Conservation (phyloP, 1,140 invertebrate genomes). For the Meteorus sp. region DNA sequence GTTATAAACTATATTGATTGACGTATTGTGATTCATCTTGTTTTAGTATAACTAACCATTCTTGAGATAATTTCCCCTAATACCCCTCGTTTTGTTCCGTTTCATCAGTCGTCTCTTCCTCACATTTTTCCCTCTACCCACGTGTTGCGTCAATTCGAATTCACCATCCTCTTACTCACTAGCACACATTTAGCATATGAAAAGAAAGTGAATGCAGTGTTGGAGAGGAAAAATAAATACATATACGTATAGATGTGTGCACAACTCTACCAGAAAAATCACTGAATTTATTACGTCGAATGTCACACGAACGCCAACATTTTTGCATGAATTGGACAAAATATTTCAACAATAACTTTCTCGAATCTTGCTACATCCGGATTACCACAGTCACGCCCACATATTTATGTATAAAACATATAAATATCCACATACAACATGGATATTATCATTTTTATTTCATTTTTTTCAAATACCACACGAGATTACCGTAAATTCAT, state of each 20-base stretch:
- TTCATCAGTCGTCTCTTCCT: background rate
- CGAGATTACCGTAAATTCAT: conserved; percentile 2
- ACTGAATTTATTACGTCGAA: conserved; percentile 20
- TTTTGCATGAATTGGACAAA: conserved; percentile 10
- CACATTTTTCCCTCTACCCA: no score
- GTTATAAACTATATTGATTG: conserved; percentile 55
- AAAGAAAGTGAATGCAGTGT: conserved; percentile 1
- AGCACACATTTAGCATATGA: background rate
- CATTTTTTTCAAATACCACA: conserved; percentile 5
- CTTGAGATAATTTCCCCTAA: no score
- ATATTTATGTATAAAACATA: no score
- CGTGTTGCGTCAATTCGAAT: background rate
- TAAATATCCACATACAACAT: no score
- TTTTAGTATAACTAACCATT: no score
- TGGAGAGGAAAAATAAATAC: background rate
- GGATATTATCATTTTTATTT: conserved; percentile 6
- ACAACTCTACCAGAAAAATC: background rate
- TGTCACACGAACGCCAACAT: conserved; percentile 15
- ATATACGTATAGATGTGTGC: background rate
- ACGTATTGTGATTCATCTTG: conserved; percentile 1
- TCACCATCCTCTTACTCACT: background rate
- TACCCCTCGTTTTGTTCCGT: no score
- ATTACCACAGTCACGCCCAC: conserved; percentile 24
- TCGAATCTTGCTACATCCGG: background rate
- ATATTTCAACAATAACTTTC: conserved; percentile 15